phyloP scores from a whole-genome alignment of 2,888 invertebrate species.

The Lasioglossum lativentre region DNA sequence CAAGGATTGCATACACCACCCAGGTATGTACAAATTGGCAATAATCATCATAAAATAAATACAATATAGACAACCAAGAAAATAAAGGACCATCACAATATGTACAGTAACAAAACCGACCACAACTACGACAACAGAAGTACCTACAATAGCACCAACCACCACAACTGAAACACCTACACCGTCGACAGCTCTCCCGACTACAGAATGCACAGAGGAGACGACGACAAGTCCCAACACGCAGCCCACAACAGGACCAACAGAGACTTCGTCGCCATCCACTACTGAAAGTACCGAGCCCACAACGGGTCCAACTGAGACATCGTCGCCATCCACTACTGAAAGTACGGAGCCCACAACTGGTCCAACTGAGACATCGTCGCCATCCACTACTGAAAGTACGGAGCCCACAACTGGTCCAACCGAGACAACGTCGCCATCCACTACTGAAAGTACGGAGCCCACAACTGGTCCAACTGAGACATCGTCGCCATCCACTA shows the following conservation, averaged over 20 bases:
- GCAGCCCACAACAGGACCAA: background rate
- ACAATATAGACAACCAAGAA: background rate
- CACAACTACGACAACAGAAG: background rate
- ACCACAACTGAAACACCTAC: background rate
- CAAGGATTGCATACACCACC: background rate
- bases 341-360: too few relatives aligned
- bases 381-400: too few relatives aligned
- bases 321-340: background rate
- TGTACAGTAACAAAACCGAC: background rate
- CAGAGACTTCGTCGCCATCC: background rate
- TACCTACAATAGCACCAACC: background rate
- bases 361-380: too few relatives aligned
- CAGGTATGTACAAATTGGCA: background rate
- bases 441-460: too few relatives aligned
- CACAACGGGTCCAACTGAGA: rapidly evolving
- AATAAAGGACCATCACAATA: background rate
- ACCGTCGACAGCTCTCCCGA: too few relatives aligned
- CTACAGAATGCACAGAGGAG: too few relatives aligned
- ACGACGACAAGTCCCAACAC: background rate
- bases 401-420: too few relatives aligned
- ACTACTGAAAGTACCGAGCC: background rate
- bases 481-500: too few relatives aligned
- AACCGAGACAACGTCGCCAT: too few relatives aligned
- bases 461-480: too few relatives aligned
- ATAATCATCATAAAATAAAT: background rate